Base-by-base conservation (phyloP, 2,888 invertebrate species). In the Isoperla grammatica region DNA sequence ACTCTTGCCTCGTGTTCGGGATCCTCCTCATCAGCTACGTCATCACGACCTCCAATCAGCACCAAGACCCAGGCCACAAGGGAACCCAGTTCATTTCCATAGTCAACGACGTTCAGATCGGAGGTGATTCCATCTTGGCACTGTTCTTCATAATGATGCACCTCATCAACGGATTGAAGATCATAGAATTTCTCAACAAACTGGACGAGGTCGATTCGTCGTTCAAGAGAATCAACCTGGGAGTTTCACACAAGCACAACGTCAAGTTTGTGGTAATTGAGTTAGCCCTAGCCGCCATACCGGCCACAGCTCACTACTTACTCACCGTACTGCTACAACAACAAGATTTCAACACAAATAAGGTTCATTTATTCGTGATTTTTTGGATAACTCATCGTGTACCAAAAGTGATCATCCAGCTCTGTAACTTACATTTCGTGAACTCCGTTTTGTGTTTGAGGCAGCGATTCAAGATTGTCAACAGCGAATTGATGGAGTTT, bases 391-490 rank as follows among this genome's bases (percentile, higher is more conserved):
- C 53, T 5, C 19, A 53, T 22, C 53, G 37, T 20, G 2, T 53
- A 17, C 53, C 53, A 13, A 39, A 39, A 39, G 11, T 53, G 19
- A 39, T 37, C 11, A 53, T 8, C 5, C 53, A 53, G 12, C 6
- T 68, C 19, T 65, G 66, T 42, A 23, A 67, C 19, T 63, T 67
- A 9, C 67, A 68, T 53, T 67, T 65, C 40, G 60, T 68, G 8
- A 67, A 68, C 50, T 65, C 67, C 2, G 65, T 66, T 12, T 66
- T 67, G 63, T 58, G 68, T 43, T 66, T 66, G 56, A 67, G 20
- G 15, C 53, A 53, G n/a, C 53, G 53, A 11, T 53, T 53, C 15
- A 53, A 53, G 17, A 53, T 53, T 12, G 6, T 53, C 9, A 53
- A 53, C 19, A 22, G 15, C 9, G 19, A 37, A 2, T 19, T 53